These are phyloP conservation scores for Patiria miniata DNA, from an alignment of 35 echinoderm and acorn worm genomes.

Conservation along the genomic window DNA sequence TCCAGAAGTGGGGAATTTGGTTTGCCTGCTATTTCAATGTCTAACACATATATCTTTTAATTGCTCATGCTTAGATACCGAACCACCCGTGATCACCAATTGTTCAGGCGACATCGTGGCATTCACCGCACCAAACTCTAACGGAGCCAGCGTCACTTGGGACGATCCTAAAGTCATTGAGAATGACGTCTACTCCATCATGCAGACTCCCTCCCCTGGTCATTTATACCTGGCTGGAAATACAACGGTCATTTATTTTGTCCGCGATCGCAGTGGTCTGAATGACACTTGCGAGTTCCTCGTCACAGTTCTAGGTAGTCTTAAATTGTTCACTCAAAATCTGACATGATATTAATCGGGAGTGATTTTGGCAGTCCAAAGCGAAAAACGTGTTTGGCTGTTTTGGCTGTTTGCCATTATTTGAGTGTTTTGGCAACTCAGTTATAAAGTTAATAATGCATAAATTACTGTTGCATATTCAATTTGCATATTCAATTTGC, in stretches of 20 bases:
- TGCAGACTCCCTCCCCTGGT: conserved; percentile 1
- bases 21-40: not conserved
- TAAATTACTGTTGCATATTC: not conserved
- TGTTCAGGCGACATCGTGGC: conserved; percentile 26
- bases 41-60: not conserved
- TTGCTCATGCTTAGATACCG: not conserved
- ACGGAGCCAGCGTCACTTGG: conserved; percentile 31
- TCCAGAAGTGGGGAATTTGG: not conserved
- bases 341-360: not conserved
- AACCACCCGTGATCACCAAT: not conserved
- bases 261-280: conserved; percentile 48
- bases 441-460: not conserved
- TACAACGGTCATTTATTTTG: conserved; percentile 42
- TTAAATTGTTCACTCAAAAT: not conserved
- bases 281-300: conserved; percentile 52
- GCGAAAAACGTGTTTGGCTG: no score
- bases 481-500: not conserved
- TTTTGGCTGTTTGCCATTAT: no score
- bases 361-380: no score
- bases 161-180: not conserved
- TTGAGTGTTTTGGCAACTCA: no score
- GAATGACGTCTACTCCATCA: conserved; percentile 29
- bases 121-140: conserved; percentile 1
- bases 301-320: not conserved
- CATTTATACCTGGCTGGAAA: conserved; percentile 45